These are phyloP conservation scores for Eupleurogrammus muticus DNA, from an alignment of 2,797 vertebrate genomes.

Conservation along the genomic window DNA sequence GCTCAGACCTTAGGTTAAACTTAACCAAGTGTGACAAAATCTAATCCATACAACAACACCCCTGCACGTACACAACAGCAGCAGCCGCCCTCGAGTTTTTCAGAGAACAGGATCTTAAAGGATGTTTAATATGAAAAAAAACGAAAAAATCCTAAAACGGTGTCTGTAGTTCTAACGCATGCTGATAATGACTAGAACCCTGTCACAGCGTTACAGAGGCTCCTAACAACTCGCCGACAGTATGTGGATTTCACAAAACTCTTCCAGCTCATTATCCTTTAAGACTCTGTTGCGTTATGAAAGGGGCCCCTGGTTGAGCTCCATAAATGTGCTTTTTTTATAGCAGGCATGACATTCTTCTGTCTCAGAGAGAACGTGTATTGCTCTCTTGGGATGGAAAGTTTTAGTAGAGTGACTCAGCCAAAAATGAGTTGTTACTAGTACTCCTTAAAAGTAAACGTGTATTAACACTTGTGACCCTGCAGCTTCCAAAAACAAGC, in stretches of 20 bases:
- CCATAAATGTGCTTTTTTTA: conserved; percentile 12
- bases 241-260: conserved; percentile 17
- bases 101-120: background rate
- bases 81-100: background rate
- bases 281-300: conserved; percentile 19
- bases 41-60: background rate
- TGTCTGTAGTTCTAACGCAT: conserved; percentile 5
- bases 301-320: background rate
- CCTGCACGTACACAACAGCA: background rate
- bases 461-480: conserved; percentile 9
- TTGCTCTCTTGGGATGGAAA: conserved; percentile 24
- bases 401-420: conserved; percentile 38
- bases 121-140: background rate
- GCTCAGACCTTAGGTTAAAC: background rate
- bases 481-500: conserved; percentile 7
- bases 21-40: background rate
- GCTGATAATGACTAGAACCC: conserved; percentile 26
- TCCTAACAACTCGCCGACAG: conserved; percentile 15
- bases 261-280: conserved; percentile 12
- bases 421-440: conserved; percentile 10
- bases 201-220: conserved; percentile 14
- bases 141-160: background rate
- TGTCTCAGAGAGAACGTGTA: conserved; percentile 1
- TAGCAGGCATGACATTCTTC: conserved; percentile 5
- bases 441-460: background rate